Base-by-base conservation (phyloP, 2,113 vertebrate species). In the Galeopterus variegatus region DNA sequence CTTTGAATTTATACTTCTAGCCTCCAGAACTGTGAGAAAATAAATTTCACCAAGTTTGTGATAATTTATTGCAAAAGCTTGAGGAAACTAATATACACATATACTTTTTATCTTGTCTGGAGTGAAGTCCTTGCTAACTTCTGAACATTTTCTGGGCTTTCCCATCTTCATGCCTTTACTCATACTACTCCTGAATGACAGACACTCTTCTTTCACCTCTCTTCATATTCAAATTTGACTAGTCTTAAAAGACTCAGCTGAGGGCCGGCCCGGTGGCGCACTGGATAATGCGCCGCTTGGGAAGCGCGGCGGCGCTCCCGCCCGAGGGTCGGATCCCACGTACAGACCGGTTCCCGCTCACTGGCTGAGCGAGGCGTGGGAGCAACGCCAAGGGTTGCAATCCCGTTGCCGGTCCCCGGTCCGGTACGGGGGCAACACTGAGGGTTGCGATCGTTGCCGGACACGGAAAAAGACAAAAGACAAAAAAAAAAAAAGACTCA, bases 201-300 rank as follows among this genome's bases (percentile, higher is more conserved):
- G 84, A 89, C n/a, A 7, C 26, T 48, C 81, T 84, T 73, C 65
- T 88, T 95, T 72, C 69, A 75, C 3, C 60, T 9, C 4, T 72
- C 56, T 52, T 93, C 77, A 80, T 33, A 28, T 76, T 90, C 52
- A 85, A 90, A 91, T 31, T 50, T 69, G 81, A 58, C 23, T 94
- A 26, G 24, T 45, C 36, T 10, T 88, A 85, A 93, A 70, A 69
- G 65, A 73, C 23, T 50, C 36, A 62, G 12, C 50, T 4, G 21
- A 60, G n/a, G n/a, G n/a, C n/a, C n/a, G n/a, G n/a, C n/a, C n/a
- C n/a, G n/a, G n/a, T n/a, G n/a, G n/a, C n/a, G n/a, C n/a, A n/a
- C n/a, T n/a, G n/a, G n/a, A n/a, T n/a, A n/a, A n/a, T n/a, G n/a
- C n/a, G n/a, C n/a, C n/a, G n/a, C n/a, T n/a, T n/a, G n/a, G n/a